Conservation (phyloP, 2,113 vertebrate species). For the Plotosus lineatus region DNA sequence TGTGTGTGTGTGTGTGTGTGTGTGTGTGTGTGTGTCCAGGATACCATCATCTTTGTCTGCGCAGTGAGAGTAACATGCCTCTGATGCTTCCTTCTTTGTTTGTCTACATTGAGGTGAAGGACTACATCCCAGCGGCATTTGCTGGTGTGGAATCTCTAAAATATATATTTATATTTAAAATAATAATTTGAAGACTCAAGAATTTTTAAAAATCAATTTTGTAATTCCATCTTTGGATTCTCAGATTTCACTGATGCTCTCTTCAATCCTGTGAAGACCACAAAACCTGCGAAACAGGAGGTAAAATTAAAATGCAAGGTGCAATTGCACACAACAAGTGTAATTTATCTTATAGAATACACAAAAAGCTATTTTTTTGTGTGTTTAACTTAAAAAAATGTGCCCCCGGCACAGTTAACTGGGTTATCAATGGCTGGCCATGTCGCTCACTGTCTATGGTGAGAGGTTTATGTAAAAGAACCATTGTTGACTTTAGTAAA, state of each 20-base stretch:
- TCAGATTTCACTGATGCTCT: constrained; percentile 78
- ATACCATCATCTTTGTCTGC: constrained; percentile 91
- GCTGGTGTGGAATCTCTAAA: constrained; percentile 76
- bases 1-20: constrained; percentile 2
- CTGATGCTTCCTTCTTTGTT: constrained; percentile 91
- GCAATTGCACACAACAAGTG: not conserved
- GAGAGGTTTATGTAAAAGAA: no score
- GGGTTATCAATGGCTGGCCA: no score
- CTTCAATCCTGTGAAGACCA: constrained; percentile 75
- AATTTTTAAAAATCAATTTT: constrained; percentile 2
- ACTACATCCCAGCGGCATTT: constrained; percentile 93
- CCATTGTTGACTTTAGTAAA: no score
- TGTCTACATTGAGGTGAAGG: constrained; percentile 92
- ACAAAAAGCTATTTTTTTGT: not conserved
- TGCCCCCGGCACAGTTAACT: no score
- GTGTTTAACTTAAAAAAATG: not conserved
- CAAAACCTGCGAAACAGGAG: constrained; percentile 71
- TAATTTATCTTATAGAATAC: not conserved
- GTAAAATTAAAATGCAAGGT: constrained; percentile 45
- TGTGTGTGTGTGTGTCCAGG: constrained; percentile 69
- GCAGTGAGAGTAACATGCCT: constrained; percentile 89
- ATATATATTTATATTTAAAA: not conserved
- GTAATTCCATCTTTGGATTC: constrained; percentile 21
- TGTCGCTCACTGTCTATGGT: no score
- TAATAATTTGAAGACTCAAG: not conserved